phyloP scores from a whole-genome alignment of 2,888 invertebrate genomes.

The Agrochola lota region DNA sequence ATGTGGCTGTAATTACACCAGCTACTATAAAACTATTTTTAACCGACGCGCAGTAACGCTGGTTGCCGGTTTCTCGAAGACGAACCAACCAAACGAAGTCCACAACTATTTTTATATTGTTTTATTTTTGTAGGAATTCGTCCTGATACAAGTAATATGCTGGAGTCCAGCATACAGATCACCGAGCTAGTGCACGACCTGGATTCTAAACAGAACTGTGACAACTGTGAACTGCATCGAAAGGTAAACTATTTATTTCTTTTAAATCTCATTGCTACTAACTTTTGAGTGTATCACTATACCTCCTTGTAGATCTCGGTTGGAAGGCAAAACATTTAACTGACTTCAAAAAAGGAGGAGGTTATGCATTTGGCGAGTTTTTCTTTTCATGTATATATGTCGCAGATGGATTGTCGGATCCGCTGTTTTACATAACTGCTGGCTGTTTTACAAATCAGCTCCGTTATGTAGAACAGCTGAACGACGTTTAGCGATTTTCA shows the following conservation, averaged over 20 bases:
- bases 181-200: slow-evolving; percentile 81
- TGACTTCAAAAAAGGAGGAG: no score
- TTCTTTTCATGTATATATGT: no score
- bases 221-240: slow-evolving; percentile 81
- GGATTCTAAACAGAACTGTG: slow-evolving; percentile 76
- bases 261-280: no score
- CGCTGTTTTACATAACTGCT: no score
- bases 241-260: slow-evolving; percentile 72
- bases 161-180: slow-evolving; percentile 82
- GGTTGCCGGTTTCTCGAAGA: not conserved
- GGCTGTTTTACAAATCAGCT: no score
- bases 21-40: not conserved
- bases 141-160: slow-evolving; percentile 77
- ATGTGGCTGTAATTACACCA: not conserved
- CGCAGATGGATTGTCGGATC: no score
- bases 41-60: not conserved
- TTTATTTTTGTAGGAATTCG: slow-evolving; percentile 69
- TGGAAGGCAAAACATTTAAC: no score
- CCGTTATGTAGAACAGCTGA: no score
- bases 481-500: no score
- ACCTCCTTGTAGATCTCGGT: no score
- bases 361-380: no score
- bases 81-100: not conserved
- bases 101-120: not conserved
- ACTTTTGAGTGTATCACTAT: no score